Evolutionary conservation across 2,113 vertebrate genomes (phyloP).

Genomic region (Conger conger): DNA sequence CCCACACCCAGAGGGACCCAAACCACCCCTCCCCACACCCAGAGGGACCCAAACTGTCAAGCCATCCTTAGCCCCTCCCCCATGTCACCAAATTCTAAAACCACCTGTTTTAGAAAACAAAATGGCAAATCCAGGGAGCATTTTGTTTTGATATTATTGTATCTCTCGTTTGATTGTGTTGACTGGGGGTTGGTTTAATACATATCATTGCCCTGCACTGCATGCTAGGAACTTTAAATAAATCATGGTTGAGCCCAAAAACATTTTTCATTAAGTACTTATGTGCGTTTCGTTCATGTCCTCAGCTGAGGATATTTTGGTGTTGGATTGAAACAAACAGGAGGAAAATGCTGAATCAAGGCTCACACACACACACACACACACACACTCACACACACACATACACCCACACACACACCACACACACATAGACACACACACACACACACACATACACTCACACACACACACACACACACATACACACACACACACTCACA

Average conservation of each 20-base stretch:
- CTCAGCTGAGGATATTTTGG: background rate
- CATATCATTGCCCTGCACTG: background rate
- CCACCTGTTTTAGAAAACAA: background rate
- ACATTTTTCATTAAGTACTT: background rate
- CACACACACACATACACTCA: too few relatives aligned
- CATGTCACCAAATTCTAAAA: background rate
- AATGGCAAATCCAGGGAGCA: background rate
- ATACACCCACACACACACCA: background rate
- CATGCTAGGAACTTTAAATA: background rate
- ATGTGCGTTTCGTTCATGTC: background rate
- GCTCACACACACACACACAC: too few relatives aligned
- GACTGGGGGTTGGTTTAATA: background rate
- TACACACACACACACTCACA: too few relatives aligned
- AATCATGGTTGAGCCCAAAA: background rate
- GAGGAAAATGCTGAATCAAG: background rate
- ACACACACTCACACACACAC: slow-evolving; percentile 11
- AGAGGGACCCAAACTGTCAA: background rate
- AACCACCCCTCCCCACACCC: background rate
- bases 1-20: background rate
- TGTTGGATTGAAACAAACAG: background rate
- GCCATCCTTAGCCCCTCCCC: background rate
- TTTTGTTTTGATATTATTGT: background rate
- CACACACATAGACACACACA: background rate
- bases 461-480: too few relatives aligned
- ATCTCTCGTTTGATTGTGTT: background rate